Conservation (phyloP, 2,888 invertebrate genomes). For the Agrochola lota region DNA sequence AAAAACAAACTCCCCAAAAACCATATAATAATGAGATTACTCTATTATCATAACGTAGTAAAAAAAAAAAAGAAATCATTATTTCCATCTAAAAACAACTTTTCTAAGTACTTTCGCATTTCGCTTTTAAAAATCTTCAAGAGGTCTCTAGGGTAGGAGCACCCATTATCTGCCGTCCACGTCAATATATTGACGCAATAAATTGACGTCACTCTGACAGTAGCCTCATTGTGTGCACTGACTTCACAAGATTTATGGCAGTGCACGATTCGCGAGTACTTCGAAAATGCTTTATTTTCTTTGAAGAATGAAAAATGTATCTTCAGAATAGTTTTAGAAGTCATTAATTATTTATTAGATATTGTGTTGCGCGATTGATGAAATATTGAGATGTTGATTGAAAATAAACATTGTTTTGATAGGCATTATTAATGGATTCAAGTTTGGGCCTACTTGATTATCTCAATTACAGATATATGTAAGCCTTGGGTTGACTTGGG, state of each 20-base stretch:
- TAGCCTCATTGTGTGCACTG: conserved; percentile 56
- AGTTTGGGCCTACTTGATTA: background rate
- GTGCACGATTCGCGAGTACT: conserved; percentile 26
- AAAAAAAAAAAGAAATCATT: no score
- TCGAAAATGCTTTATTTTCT: conserved; percentile 33
- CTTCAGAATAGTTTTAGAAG: conserved; percentile 26
- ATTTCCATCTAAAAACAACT: no score
- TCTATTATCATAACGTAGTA: background rate
- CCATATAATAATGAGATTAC: background rate
- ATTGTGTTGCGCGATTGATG: conserved; percentile 4
- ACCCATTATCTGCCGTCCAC: conserved; percentile 61
- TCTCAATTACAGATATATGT: background rate
- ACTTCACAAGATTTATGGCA: conserved; percentile 58
- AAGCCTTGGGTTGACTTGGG: background rate
- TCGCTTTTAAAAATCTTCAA: conserved; percentile 9
- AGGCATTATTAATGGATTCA: background rate
- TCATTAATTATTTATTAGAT: conserved; percentile 40
- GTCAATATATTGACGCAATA: conserved; percentile 64
- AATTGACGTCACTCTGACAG: conserved; percentile 60
- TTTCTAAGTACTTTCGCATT: background rate
- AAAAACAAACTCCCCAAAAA: no score
- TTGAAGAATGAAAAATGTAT: conserved; percentile 46
- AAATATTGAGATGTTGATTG: conserved; percentile 20
- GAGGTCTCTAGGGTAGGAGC: conserved; percentile 14
- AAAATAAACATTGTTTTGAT: background rate